Evolutionary conservation across 2,888 invertebrate species (phyloP), one percentile per base, ranked within the genome.

Genomic region (Vannuccia rotundouncinata): DNA sequence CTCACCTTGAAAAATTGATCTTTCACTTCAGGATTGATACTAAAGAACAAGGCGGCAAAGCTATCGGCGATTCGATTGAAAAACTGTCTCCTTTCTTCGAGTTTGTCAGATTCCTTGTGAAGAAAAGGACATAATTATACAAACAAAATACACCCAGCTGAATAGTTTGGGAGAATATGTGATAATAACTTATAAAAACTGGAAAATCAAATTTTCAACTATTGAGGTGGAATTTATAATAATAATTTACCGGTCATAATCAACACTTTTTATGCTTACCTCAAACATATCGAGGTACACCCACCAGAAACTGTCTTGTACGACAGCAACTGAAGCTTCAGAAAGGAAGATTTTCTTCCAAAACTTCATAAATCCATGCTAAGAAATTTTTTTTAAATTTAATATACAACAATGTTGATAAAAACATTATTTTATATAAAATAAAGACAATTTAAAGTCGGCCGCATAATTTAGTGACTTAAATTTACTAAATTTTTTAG

Each of bases 231-330:
- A n/a, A n/a, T n/a, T n/a, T n/a, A n/a, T n/a, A n/a, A n/a, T n/a
- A n/a, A n/a, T n/a, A n/a, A n/a, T n/a, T n/a, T n/a, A n/a, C n/a
- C n/a, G n/a, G n/a, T n/a, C n/a, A n/a, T n/a, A n/a, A n/a, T n/a
- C n/a, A n/a, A n/a, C n/a, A n/a, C 10, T 10, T 22, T 25, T 25
- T 45, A 29, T 73, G 29, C 82, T 59, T 28, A 83, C 84, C 81
- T 84, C 82, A 77, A 85, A 86, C 59, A 82, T 83, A 22, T 85
- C 83, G 1, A 87, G 81, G 80, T 86, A 87, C 80, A 86, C 84
- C 87, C 87, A 87, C 87, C 87, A 87, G 82, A 87, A 87, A 0
- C 85, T 81, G 81, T 87, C 87, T 80, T 87, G 86, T 84, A 87
- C 83, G n/a, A 87, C 83, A 27, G 86, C 87, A 17, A 86, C 85